These are phyloP conservation scores for Lasioglossum leucozonium DNA, from an alignment of 2,888 invertebrate species.

Conservation along the genomic window DNA sequence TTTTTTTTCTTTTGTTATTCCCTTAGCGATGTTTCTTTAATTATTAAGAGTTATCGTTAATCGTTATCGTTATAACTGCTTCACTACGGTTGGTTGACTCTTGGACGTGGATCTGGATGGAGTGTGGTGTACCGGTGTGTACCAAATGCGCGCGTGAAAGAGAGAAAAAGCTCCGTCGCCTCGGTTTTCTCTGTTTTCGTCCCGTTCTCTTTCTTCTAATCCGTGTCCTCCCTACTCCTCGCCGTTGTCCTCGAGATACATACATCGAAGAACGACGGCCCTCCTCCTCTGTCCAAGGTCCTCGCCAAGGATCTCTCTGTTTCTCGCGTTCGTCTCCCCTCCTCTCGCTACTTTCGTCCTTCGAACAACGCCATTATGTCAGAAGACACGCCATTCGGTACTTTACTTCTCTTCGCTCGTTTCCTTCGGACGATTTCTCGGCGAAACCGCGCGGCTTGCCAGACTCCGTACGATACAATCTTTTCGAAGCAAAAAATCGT, in stretches of 20 bases:
- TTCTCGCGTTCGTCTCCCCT: not conserved
- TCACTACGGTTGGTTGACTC: constrained; percentile 74
- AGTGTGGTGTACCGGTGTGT: constrained; percentile 81
- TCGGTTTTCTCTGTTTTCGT: constrained; percentile 13
- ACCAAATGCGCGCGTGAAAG: constrained; percentile 73
- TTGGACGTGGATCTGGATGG: constrained; percentile 84
- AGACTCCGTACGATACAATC: not conserved
- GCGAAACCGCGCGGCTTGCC: not conserved
- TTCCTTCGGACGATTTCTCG: not conserved
- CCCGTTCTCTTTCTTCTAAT: constrained; percentile 14
- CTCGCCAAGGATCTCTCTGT: constrained; percentile 9
- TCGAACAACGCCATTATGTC: not conserved
- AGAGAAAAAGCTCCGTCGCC: constrained; percentile 73
- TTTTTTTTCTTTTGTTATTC: constrained; percentile 1
- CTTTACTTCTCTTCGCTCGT: not conserved
- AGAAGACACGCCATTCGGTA: not conserved
- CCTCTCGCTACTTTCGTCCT: not conserved
- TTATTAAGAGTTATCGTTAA: constrained; percentile 60
- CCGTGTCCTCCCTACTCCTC: constrained; percentile 20
- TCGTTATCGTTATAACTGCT: constrained; percentile 68
- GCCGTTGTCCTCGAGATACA: constrained; percentile 47
- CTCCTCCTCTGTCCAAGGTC: constrained; percentile 5
- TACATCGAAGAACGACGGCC: constrained; percentile 33
- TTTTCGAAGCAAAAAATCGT: no score
- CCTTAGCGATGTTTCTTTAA: constrained; percentile 46